A percentile compares a stretch with the other conserved stretches of the same genome.
These are phyloP conservation scores for Salvelinus alpinus DNA, from an alignment of 2,113 vertebrate genomes.

Conservation along the genomic window DNA sequence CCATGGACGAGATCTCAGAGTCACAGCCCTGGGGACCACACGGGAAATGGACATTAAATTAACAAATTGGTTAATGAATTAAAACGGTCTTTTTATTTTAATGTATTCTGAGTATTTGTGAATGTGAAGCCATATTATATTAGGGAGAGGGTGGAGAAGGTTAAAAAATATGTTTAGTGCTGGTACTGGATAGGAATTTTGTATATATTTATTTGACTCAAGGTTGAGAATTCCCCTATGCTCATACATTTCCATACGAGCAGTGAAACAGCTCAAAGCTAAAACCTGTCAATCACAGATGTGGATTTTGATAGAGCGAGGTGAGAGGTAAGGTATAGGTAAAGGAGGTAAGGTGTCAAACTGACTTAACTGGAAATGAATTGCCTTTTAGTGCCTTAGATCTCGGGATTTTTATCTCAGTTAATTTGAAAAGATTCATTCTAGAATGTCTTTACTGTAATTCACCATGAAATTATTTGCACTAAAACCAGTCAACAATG, in stretches of 20 bases:
- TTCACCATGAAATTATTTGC: too few relatives aligned
- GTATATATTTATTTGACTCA: slow-evolving; percentile 74
- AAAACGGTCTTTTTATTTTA: too few relatives aligned
- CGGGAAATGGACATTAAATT: too few relatives aligned
- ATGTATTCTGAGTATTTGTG: too few relatives aligned
- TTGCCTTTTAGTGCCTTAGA: slow-evolving; percentile 33
- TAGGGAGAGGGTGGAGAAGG: slow-evolving; percentile 24
- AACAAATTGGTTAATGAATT: too few relatives aligned
- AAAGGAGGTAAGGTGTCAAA: slow-evolving; percentile 19
- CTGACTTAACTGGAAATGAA: slow-evolving; percentile 41
- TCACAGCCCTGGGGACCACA: slow-evolving; percentile 81
- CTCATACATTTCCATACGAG: slow-evolving; percentile 68
- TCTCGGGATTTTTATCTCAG: too few relatives aligned
- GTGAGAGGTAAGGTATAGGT: too few relatives aligned
- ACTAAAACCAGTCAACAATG: too few relatives aligned
- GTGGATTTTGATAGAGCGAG: slow-evolving; percentile 60
- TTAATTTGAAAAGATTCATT: too few relatives aligned
- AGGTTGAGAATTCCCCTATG: slow-evolving; percentile 68
- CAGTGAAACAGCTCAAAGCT: slow-evolving; percentile 71
- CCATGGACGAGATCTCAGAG: slow-evolving; percentile 78
- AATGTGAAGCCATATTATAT: too few relatives aligned
- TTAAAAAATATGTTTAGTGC: slow-evolving; percentile 46
- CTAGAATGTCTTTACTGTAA: too few relatives aligned
- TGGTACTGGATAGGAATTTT: slow-evolving; percentile 52
- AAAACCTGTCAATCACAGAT: slow-evolving; percentile 66